Conservation (phyloP, 2,888 invertebrate species). For the Lasioglossum vierecki region DNA sequence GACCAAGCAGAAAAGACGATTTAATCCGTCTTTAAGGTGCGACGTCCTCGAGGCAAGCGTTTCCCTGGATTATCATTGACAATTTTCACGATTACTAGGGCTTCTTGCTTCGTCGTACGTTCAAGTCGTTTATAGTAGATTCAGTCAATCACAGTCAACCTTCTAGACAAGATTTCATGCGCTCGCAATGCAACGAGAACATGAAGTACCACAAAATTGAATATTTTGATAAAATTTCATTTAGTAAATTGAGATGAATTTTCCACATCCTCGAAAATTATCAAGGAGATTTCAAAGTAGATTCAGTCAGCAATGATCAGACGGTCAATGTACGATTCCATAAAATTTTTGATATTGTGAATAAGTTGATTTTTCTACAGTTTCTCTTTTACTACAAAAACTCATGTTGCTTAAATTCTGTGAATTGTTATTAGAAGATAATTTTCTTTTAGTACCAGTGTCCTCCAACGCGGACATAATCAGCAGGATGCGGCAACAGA, state of each 20-base stretch:
- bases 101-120: not conserved
- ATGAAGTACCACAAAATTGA: no score
- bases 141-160: no score
- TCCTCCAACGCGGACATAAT: constrained; percentile 97
- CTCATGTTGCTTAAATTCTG: no score
- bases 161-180: no score
- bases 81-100: not conserved
- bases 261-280: no score
- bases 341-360: no score
- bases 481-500: constrained; percentile 97
- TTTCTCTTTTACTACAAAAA: no score
- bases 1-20: constrained; percentile 96
- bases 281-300: not conserved
- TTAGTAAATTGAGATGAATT: no score
- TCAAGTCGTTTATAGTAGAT: not conserved
- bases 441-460: constrained; percentile 88
- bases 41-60: constrained; percentile 93
- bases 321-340: not conserved
- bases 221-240: no score
- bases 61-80: constrained; percentile 85
- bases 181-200: no score
- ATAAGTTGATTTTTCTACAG: no score
- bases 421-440: no score
- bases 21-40: constrained; percentile 97
- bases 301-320: not conserved